These are phyloP conservation scores for Otolemur crassicaudatus DNA, from an alignment of 2,797 vertebrate genomes.

Conservation along the genomic window DNA sequence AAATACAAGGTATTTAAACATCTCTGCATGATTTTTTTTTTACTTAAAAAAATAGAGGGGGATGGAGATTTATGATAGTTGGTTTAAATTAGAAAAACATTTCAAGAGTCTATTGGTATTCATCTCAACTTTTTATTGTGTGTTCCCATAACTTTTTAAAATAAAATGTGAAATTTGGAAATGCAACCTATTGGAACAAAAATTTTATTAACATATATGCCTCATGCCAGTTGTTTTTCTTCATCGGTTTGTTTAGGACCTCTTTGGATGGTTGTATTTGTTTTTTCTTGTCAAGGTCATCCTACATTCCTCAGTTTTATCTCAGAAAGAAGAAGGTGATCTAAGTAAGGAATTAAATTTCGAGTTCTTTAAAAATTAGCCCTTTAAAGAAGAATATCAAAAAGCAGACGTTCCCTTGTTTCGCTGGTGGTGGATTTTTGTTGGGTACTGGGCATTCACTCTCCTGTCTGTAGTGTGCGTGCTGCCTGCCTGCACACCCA, in stretches of 20 bases:
- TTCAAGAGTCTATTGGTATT: constrained; percentile 55
- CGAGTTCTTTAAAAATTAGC: not conserved
- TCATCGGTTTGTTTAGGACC: not conserved
- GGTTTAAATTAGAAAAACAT: constrained; percentile 65
- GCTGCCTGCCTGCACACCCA: rapidly evolving
- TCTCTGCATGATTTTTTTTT: not conserved
- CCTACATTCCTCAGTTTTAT: not conserved
- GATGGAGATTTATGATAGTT: not conserved
- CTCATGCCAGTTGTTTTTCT: not conserved
- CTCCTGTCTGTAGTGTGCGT: not conserved
- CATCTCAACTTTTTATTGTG: constrained; percentile 63
- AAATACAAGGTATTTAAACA: constrained; percentile 61
- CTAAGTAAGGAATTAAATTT: constrained; percentile 7
- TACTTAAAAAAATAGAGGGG: not conserved
- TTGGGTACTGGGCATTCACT: not conserved
- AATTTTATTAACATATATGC: constrained; percentile 10
- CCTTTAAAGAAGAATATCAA: not conserved
- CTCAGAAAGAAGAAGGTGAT: not conserved
- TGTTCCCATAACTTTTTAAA: constrained; percentile 41
- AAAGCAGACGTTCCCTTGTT: not conserved
- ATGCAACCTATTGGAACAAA: constrained; percentile 26
- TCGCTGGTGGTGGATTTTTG: not conserved
- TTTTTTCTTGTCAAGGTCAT: not conserved
- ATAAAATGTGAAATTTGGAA: constrained; percentile 31
- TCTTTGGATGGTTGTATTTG: not conserved